phyloP scores from a whole-genome alignment of 2,888 invertebrate genomes.

The Girardia tigrina region DNA sequence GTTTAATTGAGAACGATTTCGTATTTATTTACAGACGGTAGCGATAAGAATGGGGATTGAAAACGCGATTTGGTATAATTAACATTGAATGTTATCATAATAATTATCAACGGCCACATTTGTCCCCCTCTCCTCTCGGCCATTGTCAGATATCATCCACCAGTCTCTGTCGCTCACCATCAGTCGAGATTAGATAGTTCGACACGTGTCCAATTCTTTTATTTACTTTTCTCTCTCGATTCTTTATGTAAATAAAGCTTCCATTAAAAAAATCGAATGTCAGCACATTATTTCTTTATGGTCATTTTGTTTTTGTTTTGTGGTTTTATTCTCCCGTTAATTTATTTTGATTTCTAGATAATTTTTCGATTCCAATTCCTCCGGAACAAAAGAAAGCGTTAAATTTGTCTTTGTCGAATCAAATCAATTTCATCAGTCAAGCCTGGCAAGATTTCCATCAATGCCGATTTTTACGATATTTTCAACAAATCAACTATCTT shows the following conservation, averaged over 20 bases:
- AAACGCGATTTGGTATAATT: neutral
- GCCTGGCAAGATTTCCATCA: neutral
- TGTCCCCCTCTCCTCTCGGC: neutral
- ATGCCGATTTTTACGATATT: neutral
- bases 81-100: neutral
- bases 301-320: no score
- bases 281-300: neutral
- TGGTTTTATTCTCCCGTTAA: no score
- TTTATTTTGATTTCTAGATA: neutral
- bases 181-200: constrained; percentile 13
- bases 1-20: no score
- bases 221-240: neutral
- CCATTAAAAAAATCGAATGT: neutral
- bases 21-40: constrained; percentile 10
- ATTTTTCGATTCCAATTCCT: neutral
- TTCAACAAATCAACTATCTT: neutral
- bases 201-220: constrained; percentile 14
- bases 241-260: neutral
- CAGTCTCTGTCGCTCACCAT: neutral
- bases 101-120: neutral
- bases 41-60: neutral
- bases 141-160: neutral
- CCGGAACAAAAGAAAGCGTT: neutral
- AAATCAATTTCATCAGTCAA: neutral
- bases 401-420: neutral